These are phyloP conservation scores for Mythimna loreyi DNA, from an alignment of 2,888 invertebrate species.

Conservation along the genomic window DNA sequence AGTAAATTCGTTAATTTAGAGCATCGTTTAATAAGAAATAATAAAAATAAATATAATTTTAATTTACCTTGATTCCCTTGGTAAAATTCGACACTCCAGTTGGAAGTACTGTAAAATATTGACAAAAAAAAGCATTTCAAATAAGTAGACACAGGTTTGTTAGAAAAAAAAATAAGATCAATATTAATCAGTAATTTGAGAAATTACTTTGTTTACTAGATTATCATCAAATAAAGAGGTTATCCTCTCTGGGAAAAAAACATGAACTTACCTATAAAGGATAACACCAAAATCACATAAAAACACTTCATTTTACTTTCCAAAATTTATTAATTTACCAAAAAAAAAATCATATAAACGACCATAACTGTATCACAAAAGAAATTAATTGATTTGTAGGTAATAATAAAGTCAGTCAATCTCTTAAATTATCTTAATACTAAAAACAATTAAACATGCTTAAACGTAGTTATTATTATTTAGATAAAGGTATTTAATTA, in stretches of 20 bases:
- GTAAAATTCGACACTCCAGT: neutral
- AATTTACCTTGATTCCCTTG: conserved; percentile 6
- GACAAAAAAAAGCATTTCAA: neutral
- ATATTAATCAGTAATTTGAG: neutral
- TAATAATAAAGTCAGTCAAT: neutral
- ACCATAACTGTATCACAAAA: conserved; percentile 1
- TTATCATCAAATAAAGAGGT: too few relatives aligned
- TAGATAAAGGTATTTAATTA: conserved; percentile 14
- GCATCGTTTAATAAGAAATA: neutral
- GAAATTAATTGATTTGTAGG: conserved; percentile 16
- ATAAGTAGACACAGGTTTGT: too few relatives aligned
- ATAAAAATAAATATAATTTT: neutral
- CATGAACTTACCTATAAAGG: conserved; percentile 24
- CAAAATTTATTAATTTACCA: neutral
- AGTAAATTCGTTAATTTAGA: neutral
- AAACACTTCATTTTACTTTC: conserved; percentile 26
- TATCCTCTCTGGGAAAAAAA: too few relatives aligned
- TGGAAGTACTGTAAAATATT: conserved; percentile 16
- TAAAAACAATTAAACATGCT: conserved; percentile 11
- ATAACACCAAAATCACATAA: conserved; percentile 25
- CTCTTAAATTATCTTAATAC: conserved; percentile 16
- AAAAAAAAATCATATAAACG: neutral
- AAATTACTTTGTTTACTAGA: neutral
- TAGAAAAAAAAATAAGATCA: neutral
- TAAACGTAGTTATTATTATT: neutral